Base-by-base conservation (phyloP, 2,797 vertebrate species). In the Oreortyx pictus region DNA sequence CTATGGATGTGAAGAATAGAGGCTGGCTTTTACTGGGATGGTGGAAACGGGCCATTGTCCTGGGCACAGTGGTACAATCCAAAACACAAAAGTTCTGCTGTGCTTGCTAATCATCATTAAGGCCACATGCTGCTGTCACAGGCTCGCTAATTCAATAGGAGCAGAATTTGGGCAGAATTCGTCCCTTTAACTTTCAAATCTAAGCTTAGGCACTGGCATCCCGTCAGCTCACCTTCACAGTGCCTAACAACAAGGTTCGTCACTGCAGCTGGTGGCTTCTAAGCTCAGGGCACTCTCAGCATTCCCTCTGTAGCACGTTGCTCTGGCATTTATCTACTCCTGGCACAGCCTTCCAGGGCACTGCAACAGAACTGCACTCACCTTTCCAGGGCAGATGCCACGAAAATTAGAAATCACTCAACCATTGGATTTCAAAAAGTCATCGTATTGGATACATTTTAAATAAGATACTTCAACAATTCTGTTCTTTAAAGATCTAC, bases 41-140 rank as follows among this genome's bases (percentile, higher is more conserved):
- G 16, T 89, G 84, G 81, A 44, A 76, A 24, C 0, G 2, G 71
- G 56, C 49, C 81, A 89, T 82, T 90, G 92, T 92, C 76, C 89
- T 29, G 75, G 47, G 24, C 5, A 2, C 60, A 4, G 22, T 8
- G 47, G 14, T 15, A 41, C 5, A 59, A 88, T 37, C 17, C 9
- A 12, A 67, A 70, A 13, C 54, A 92, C 27, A 91, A 88, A 93
- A 54, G 85, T 81, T 92, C 66, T 94, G 92, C 92, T 93, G 89
- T 14, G 89, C 39, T 95, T 70, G 91, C 93, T 93, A 50, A 83
- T 88, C 66, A n/a, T 4, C 79, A 4, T 27, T n/a, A 74, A 85
- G 59, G 59, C 44, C 90, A 33, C 57, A 23, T 2, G 8, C 57
- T 87, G 93, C 84, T 64, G 47, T 4, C 64, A 47, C 52, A 71